phyloP scores from a whole-genome alignment of 2,888 invertebrate genomes.

The Hipparchia sbordonii region DNA sequence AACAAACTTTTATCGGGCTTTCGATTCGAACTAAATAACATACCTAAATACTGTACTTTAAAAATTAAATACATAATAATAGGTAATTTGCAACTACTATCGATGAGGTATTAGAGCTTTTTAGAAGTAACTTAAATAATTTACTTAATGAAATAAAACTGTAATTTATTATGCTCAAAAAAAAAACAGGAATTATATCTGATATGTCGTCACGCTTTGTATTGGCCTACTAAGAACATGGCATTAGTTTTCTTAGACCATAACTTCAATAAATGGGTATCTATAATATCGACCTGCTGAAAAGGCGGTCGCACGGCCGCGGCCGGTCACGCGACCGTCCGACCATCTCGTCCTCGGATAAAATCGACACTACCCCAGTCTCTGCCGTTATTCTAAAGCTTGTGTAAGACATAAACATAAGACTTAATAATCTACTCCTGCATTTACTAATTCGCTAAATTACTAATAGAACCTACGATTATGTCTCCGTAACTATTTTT shows the following conservation, averaged over 20 bases:
- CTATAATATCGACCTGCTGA: slow-evolving; percentile 58
- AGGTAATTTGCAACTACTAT: too few species aligned
- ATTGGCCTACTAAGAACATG: slow-evolving; percentile 9
- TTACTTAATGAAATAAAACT: too few species aligned
- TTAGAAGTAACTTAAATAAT: too few species aligned
- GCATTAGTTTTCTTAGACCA: slow-evolving; percentile 22
- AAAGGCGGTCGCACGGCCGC: slow-evolving; percentile 55
- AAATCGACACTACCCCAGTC: slow-evolving; percentile 16
- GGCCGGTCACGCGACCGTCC: slow-evolving; percentile 58
- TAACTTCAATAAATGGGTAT: slow-evolving; percentile 47
- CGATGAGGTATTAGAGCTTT: too few species aligned
- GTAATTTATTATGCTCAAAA: not conserved
- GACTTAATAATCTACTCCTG: not conserved
- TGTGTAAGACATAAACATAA: not conserved
- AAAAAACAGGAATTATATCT: not conserved
- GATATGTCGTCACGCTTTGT: slow-evolving; percentile 5
- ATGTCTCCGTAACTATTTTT: too few species aligned
- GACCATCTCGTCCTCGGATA: slow-evolving; percentile 34
- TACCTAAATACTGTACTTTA: too few species aligned
- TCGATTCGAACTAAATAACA: too few species aligned
- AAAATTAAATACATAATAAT: too few species aligned
- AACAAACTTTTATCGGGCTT: too few species aligned
- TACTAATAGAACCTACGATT: not conserved
- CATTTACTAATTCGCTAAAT: not conserved
- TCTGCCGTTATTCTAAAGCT: not conserved